Base-by-base conservation (phyloP, 1,140 invertebrate genomes). In the Luehdorfia chinensis region DNA sequence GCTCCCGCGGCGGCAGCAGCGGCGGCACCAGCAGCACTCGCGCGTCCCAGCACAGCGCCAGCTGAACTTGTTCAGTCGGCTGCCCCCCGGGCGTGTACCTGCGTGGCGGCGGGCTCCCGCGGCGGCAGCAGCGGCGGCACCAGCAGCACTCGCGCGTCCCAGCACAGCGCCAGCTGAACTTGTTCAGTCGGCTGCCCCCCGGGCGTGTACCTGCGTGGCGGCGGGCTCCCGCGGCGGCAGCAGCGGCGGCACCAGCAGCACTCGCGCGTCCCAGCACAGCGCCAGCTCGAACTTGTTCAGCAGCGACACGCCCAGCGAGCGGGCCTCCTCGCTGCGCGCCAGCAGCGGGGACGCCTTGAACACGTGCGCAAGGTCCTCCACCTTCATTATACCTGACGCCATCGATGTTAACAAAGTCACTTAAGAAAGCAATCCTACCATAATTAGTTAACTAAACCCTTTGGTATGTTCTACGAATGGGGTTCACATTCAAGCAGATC, bases 251-350 rank as follows among this genome's bases (percentile, higher is more conserved):
- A 99, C 96, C 1, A 99, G 84, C 8, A 99, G 79, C 8, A 95
- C 95, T 2, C 96, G 81, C 13, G 93, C 94, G 74, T 99, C 97
- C 95, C 96, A 99, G n/a, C 96, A 97, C 7, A 99, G 84, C 0
- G 98, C 98, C 15, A 99, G 93, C 87, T 99, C 98, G 86, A 99
- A 99, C 87, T 99, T 99, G 79, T 97, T 97, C 21, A 99, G 84
- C 5, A 98, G 84, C 68, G 92, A 95, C 1, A 98, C 92, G 25
- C 97, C 95, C 59, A 98, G 97, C n/a, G 91, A 90, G 60, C 91
- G 89, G 1, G 91, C 91, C 57, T 94, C 75, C 97, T 97, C 33
- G 95, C 87, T 31, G 96, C 87, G 23, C 73, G 98, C 98, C 84
- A 97, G 18, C 96, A 87, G 19, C 95, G 87, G 34, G 0, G 97